Evolutionary conservation across 2,888 invertebrate genomes (phyloP), one percentile per base, ranked within the genome.

Genomic region (Chesias legatella): DNA sequence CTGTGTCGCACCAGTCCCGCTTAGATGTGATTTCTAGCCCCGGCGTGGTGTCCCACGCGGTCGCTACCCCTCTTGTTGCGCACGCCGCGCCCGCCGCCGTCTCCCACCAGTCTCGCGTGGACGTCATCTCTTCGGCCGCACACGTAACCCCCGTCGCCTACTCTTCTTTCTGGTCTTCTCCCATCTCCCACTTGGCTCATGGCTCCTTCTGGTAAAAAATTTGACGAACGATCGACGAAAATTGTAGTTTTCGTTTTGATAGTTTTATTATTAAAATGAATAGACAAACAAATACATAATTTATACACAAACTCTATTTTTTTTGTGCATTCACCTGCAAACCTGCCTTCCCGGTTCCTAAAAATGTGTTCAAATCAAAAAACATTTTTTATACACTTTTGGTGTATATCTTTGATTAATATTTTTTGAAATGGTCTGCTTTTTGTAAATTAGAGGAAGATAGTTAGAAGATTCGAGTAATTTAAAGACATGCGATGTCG

Each of bases 101-200:
- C 6, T 88, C 86, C 2, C 86, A 83, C 59, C 89, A 90, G 60
- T 89, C 90, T 51, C 84, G 85, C 33, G 66, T 74, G 7, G 74
- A 73, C 37, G 63, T 74, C 26, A 61, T 59, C 47, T 60, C 17
- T 78, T 74, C 76, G 55, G 65, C 76, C 32, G 65, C 71, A 10
- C 56, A 55, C 47, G 57, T 60, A 6, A 54, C 65, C 5, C 80
- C 80, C 17, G 48, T 78, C 27, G 73, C 74, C 6, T 75, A 76
- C 53, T 73, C 76, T 27, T 67, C 77, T 23, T 49, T 69, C 38
- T 77, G 71, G 76, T 50, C 73, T 27, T 63, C 75, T 3, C 78
- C 79, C 21, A 55, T 66, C 11, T 56, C 75, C 10, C 68, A 68
- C 45, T 57, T 58, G 43, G 55, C 64, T 24, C 67, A 71, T 48